Evolutionary conservation across 2,113 vertebrate species (phyloP).

Genomic region (Gasterosteus aculeatus): DNA sequence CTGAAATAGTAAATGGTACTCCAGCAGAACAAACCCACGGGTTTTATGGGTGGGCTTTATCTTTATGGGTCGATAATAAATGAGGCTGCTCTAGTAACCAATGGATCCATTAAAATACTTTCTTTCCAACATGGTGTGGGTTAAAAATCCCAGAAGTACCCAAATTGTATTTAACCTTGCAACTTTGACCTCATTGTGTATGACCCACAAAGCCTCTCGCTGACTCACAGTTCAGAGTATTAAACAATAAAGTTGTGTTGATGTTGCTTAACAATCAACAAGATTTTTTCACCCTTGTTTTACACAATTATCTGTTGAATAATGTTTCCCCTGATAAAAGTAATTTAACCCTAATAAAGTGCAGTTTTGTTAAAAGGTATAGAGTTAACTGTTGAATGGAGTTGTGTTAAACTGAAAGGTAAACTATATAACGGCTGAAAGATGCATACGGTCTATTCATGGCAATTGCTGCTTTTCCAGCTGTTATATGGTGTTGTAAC

Average conservation of each 20-base stretch:
- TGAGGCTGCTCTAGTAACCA: slow-evolving; percentile 63
- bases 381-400: background rate
- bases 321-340: background rate
- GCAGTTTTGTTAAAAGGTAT: background rate
- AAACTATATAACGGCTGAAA: background rate
- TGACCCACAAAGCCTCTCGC: background rate
- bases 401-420: background rate
- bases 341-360: background rate
- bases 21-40: slow-evolving; percentile 33
- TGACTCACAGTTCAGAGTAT: background rate
- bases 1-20: slow-evolving; percentile 37
- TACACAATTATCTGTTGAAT: background rate
- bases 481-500: background rate
- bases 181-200: background rate
- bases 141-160: slow-evolving; percentile 28
- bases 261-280: slow-evolving; percentile 6
- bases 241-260: background rate
- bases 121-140: slow-evolving; percentile 3
- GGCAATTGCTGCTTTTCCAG: background rate
- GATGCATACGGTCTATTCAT: background rate
- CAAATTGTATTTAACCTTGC: background rate
- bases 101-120: slow-evolving; percentile 37
- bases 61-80: slow-evolving; percentile 72
- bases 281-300: background rate
- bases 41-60: slow-evolving; percentile 44